A percentile compares a stretch with the other conserved stretches of the same genome.
phyloP scores from a whole-genome alignment of 2,113 vertebrate species.

The Podiceps cristatus region DNA sequence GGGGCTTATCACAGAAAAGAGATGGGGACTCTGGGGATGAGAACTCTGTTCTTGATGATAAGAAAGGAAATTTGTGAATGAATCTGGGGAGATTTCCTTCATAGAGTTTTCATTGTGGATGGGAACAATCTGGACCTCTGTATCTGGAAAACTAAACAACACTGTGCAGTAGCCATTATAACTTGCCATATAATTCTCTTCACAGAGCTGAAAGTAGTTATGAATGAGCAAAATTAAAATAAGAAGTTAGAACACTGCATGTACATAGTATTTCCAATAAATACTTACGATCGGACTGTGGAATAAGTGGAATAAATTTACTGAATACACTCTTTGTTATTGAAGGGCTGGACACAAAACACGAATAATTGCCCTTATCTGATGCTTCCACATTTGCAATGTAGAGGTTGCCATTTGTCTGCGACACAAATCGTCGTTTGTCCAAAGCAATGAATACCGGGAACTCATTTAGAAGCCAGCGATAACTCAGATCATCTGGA shows the following conservation, averaged over 20 bases:
- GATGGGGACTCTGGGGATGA: background rate
- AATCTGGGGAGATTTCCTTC: background rate
- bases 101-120: background rate
- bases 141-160: background rate
- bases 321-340: conserved; percentile 98
- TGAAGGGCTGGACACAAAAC: conserved; percentile 92
- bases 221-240: background rate
- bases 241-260: background rate
- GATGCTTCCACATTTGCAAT: conserved; percentile 92
- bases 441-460: conserved; percentile 93
- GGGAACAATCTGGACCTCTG: background rate
- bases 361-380: conserved; percentile 96
- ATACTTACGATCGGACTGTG: conserved; percentile 88
- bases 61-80: background rate
- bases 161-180: background rate
- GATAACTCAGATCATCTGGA: conserved; percentile 92
- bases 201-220: background rate
- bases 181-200: background rate
- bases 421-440: conserved; percentile 92
- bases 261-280: background rate
- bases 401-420: conserved; percentile 94
- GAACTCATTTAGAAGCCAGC: conserved; percentile 98
- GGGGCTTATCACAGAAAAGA: background rate
- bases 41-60: background rate
- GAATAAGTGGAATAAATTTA: conserved; percentile 95